Conservation (phyloP, 2,888 invertebrate species). For the Thera obeliscata region DNA sequence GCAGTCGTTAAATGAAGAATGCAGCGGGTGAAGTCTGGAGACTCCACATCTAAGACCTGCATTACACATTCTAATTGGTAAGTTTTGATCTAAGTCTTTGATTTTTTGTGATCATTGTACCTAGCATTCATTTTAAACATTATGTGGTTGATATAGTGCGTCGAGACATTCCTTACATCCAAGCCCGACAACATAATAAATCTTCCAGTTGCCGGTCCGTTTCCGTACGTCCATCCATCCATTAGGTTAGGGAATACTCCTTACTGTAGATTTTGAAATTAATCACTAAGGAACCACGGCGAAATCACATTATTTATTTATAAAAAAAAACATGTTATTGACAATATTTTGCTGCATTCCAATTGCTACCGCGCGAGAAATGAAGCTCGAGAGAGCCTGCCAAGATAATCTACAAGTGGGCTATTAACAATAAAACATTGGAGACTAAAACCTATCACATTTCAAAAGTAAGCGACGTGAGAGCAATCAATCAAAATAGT, state of each 20-base stretch:
- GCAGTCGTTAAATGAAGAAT: constrained; percentile 25
- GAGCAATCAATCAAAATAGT: constrained; percentile 36
- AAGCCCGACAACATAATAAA: not conserved
- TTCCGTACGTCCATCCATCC: not conserved
- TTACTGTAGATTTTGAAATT: not conserved
- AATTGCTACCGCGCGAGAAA: not conserved
- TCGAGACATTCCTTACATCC: not conserved
- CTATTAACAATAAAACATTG: not conserved
- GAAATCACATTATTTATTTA: too few species aligned
- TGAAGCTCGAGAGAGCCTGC: not conserved
- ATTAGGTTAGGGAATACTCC: not conserved
- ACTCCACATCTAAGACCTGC: not conserved
- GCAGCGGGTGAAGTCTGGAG: constrained; percentile 7
- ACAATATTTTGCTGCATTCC: not conserved
- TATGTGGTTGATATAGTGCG: not conserved
- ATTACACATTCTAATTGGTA: not conserved
- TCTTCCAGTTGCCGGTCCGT: not conserved
- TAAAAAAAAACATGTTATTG: too few species aligned
- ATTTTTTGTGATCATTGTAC: not conserved
- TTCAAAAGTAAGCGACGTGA: constrained; percentile 11
- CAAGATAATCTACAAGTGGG: not conserved
- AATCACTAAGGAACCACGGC: not conserved
- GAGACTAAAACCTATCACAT: constrained; percentile 3
- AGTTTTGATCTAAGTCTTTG: not conserved
- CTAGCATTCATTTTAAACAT: not conserved